phyloP scores from a whole-genome alignment of 1,140 invertebrate genomes.

The Eueides isabella region DNA sequence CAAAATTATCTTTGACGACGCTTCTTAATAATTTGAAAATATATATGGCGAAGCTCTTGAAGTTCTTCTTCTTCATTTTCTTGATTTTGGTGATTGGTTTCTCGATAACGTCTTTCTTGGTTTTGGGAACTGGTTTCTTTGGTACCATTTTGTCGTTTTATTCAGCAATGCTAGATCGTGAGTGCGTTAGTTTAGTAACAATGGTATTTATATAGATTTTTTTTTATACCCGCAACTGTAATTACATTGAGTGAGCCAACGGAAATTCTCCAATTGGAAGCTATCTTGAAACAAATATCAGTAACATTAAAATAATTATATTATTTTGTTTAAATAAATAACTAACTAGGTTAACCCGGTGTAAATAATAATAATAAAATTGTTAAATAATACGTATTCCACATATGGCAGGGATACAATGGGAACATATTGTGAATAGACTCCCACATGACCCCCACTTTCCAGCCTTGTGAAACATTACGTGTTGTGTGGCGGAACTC shows the following conservation, averaged over 20 bases:
- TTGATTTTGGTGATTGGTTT: slow-evolving; percentile 57
- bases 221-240: neutral
- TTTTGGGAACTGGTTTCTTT: slow-evolving; percentile 54
- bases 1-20: slow-evolving; percentile 65
- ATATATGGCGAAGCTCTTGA: slow-evolving; percentile 87
- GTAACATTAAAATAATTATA: too few relatives aligned
- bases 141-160: slow-evolving; percentile 57
- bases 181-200: neutral
- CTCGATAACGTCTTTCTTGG: slow-evolving; percentile 58
- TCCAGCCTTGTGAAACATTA: too few relatives aligned
- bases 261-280: neutral
- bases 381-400: too few relatives aligned
- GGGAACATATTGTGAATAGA: too few relatives aligned
- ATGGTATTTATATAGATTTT: slow-evolving; percentile 9
- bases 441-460: too few relatives aligned
- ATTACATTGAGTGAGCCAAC: neutral
- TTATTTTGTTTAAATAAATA: too few relatives aligned
- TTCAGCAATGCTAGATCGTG: neutral
- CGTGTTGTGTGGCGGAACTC: too few relatives aligned
- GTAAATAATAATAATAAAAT: too few relatives aligned
- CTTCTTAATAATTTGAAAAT: slow-evolving; percentile 87
- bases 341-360: too few relatives aligned
- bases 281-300: neutral
- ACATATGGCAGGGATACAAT: too few relatives aligned
- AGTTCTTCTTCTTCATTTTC: slow-evolving; percentile 82